These are phyloP conservation scores for Ips typographus DNA, from an alignment of 1,140 invertebrate species.

Conservation along the genomic window DNA sequence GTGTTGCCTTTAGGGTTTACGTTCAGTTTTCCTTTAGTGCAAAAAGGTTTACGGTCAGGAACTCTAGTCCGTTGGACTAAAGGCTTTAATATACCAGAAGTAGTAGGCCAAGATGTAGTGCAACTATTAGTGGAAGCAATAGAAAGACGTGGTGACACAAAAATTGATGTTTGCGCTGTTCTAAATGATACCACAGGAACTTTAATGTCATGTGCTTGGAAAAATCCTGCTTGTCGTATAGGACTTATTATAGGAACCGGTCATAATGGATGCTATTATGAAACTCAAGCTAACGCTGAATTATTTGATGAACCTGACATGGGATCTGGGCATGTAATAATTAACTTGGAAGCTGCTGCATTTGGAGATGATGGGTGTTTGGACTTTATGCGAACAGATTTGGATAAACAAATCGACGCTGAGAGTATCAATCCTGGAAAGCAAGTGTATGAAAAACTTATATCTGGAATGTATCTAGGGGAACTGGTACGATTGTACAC, in stretches of 20 bases:
- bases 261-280: constrained; percentile 96
- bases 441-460: constrained; percentile 90
- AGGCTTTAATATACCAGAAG: constrained; percentile 87
- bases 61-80: constrained; percentile 94
- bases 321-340: constrained; percentile 77
- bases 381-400: constrained; percentile 86
- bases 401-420: constrained; percentile 81
- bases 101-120: constrained; percentile 87
- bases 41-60: constrained; percentile 88
- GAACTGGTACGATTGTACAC: constrained; percentile 76
- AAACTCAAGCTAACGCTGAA: constrained; percentile 72
- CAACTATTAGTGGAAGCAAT: constrained; percentile 79
- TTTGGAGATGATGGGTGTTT: constrained; percentile 89
- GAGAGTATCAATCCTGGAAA: constrained; percentile 73
- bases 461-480: constrained; percentile 91
- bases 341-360: constrained; percentile 97
- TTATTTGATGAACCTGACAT: constrained; percentile 53
- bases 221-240: constrained; percentile 67
- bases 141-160: constrained; percentile 61
- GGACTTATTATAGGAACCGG: constrained; percentile 67
- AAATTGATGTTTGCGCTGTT: constrained; percentile 89
- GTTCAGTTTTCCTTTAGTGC: constrained; percentile 95
- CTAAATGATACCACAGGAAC: constrained; percentile 99
- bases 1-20: constrained; percentile 95
- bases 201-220: constrained; percentile 98